Conservation (phyloP, 2,113 vertebrate genomes). For the Halichoeres trimaculatus region DNA sequence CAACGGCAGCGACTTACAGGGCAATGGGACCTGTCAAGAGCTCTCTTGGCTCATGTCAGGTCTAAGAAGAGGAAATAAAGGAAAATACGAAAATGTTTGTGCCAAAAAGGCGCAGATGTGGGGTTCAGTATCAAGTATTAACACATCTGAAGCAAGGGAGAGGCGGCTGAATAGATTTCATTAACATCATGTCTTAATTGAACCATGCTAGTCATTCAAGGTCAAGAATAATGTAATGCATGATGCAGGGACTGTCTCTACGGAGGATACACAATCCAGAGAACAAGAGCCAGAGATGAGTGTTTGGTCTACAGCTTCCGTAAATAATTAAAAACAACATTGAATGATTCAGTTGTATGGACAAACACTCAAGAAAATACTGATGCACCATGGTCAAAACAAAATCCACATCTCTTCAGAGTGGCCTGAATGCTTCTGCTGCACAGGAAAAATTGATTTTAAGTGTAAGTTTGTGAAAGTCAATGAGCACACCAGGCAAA, state of each 20-base stretch:
- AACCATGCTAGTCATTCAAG: conserved; percentile 15
- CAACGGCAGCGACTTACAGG: conserved; percentile 41
- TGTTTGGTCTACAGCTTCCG: background rate
- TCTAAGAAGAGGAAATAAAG: conserved; percentile 43
- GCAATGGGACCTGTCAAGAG: conserved; percentile 57
- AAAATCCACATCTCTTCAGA: background rate
- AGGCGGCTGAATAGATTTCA: conserved; percentile 24
- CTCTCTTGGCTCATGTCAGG: conserved; percentile 43
- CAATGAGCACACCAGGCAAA: conserved; percentile 4
- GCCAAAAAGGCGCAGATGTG: conserved; percentile 41
- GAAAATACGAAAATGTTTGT: conserved; percentile 43
- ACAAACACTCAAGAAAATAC: background rate
- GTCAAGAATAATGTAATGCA: conserved; percentile 31
- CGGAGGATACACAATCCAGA: conserved; percentile 11
- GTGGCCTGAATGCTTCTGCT: background rate
- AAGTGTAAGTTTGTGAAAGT: background rate
- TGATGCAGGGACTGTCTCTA: conserved; percentile 27
- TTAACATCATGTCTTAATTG: conserved; percentile 17
- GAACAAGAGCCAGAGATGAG: background rate
- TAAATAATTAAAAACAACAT: background rate
- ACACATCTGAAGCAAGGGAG: conserved; percentile 27
- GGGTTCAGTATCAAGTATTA: conserved; percentile 56
- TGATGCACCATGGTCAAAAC: background rate
- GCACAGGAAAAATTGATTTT: background rate
- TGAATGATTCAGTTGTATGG: background rate